phyloP scores from a whole-genome alignment of 2,888 invertebrate species.

The Allygus modestus region DNA sequence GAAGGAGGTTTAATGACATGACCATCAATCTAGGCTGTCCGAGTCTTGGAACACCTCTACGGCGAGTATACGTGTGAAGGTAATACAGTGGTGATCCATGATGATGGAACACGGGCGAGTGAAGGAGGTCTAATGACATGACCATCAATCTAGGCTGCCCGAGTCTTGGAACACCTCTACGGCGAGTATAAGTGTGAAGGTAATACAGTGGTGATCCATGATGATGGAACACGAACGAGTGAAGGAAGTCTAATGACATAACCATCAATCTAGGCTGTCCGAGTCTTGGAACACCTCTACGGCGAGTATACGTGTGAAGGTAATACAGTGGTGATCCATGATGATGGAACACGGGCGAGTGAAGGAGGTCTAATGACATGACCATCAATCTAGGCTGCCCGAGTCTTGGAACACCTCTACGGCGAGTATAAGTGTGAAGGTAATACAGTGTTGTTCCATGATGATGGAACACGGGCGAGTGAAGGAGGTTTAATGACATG shows the following conservation, averaged over 20 bases:
- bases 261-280: neutral
- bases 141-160: neutral
- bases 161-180: neutral
- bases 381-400: neutral
- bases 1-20: neutral
- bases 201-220: slow-evolving; percentile 5
- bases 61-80: neutral
- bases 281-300: neutral
- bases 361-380: neutral
- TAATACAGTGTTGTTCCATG: neutral
- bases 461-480: neutral
- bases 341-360: neutral
- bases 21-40: neutral
- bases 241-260: neutral
- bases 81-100: slow-evolving; percentile 10
- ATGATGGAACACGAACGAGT: neutral
- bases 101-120: neutral
- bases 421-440: neutral
- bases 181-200: neutral
- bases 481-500: neutral
- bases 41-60: neutral
- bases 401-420: neutral
- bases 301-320: neutral
- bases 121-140: neutral
- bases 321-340: neutral